Evolutionary conservation across 2,797 vertebrate genomes (phyloP).

Genomic region (Todus mexicanus): DNA sequence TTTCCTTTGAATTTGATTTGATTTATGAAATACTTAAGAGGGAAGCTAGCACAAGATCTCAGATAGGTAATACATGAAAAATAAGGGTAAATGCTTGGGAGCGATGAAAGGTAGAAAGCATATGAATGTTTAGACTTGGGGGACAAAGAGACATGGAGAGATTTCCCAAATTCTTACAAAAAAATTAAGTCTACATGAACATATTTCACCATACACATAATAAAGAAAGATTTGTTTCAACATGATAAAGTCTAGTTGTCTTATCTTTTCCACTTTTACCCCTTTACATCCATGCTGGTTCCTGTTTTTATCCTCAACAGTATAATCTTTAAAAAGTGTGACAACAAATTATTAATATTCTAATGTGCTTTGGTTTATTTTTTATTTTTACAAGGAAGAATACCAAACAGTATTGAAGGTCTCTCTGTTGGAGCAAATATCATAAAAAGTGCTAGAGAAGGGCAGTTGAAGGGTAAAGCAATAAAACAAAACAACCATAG

Average conservation of each 20-base stretch:
- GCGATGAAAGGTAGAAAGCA: neutral
- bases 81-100: neutral
- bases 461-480: conserved; percentile 3
- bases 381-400: neutral
- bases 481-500: neutral
- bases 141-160: neutral
- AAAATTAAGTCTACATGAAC: neutral
- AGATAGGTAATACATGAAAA: neutral
- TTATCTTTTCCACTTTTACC: neutral
- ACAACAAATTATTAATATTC: neutral
- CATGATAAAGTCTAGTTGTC: neutral
- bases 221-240: neutral
- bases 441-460: neutral
- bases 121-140: neutral
- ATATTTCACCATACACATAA: neutral
- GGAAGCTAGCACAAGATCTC: neutral
- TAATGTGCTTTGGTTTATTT: neutral
- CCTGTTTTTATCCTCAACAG: neutral
- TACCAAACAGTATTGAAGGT: neutral
- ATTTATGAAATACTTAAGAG: neutral
- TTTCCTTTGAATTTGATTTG: neutral
- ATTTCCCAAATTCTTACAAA: neutral
- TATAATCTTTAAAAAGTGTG: neutral
- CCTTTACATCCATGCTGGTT: neutral
- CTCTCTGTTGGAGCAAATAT: neutral